Evolutionary conservation across 2,113 vertebrate genomes (phyloP).

Genomic region (Heloderma charlesbogerti): DNA sequence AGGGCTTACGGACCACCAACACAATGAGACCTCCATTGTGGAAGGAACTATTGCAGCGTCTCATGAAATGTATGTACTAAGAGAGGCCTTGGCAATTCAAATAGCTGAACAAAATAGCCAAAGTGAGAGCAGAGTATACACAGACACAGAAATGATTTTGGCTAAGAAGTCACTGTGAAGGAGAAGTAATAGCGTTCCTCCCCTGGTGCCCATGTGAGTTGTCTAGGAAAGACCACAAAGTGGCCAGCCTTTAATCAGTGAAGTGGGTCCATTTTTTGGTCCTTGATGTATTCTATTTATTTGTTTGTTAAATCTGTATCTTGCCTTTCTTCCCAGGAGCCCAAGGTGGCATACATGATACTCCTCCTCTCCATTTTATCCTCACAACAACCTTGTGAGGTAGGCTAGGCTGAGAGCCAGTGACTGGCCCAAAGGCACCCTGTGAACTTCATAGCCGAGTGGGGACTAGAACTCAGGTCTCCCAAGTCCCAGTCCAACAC

Average conservation of each 20-base stretch:
- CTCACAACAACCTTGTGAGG: too few relatives aligned
- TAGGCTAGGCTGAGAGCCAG: too few relatives aligned
- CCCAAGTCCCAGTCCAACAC: too few relatives aligned
- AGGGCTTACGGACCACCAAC: slow-evolving; percentile 25
- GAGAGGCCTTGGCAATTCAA: not conserved
- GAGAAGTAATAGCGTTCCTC: not conserved
- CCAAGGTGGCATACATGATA: too few relatives aligned
- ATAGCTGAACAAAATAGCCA: not conserved
- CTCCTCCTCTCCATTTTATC: too few relatives aligned
- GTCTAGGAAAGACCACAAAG: not conserved
- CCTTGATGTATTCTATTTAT: not conserved
- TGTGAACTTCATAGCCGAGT: too few relatives aligned
- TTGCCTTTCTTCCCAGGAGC: too few relatives aligned
- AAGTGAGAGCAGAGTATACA: not conserved
- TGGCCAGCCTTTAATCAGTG: not conserved
- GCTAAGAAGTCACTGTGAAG: not conserved
- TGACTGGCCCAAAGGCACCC: too few relatives aligned
- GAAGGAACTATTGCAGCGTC: slow-evolving; percentile 2
- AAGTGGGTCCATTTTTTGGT: not conserved
- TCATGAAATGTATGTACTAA: slow-evolving; percentile 5
- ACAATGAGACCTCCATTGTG: not conserved
- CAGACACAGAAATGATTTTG: not conserved
- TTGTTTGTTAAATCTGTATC: too few relatives aligned
- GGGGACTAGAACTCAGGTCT: too few relatives aligned
- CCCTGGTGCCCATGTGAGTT: not conserved